These are phyloP conservation scores for Hyles euphorbiae DNA, from an alignment of 1,140 invertebrate genomes.

Conservation along the genomic window DNA sequence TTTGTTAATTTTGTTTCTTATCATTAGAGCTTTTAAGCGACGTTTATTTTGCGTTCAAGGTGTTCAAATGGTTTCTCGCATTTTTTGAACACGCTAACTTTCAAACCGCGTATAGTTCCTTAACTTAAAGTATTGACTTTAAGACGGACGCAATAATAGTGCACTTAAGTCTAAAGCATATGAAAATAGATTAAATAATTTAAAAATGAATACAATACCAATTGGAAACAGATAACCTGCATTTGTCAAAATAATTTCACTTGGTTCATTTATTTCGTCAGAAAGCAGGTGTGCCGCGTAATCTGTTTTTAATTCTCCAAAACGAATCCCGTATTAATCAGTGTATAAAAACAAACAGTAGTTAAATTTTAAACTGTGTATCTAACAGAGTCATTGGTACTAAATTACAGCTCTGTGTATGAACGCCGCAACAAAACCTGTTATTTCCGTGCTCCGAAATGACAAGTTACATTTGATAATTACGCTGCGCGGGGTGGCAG, in stretches of 20 bases:
- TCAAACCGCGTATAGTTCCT: constrained; percentile 9
- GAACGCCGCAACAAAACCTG: constrained; percentile 32
- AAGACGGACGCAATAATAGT: too few relatives aligned
- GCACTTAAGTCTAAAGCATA: too few relatives aligned
- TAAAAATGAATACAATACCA: too few relatives aligned
- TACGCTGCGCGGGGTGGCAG: constrained; percentile 30
- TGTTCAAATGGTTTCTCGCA: constrained; percentile 19
- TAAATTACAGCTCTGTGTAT: constrained; percentile 11
- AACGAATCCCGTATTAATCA: too few relatives aligned
- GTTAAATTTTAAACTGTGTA: neutral
- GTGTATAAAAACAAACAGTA: constrained; percentile 5
- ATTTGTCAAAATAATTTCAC: too few relatives aligned
- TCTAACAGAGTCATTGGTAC: neutral
- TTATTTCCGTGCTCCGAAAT: constrained; percentile 49
- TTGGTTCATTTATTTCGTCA: too few relatives aligned
- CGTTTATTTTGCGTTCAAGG: constrained; percentile 21
- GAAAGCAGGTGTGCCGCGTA: too few relatives aligned
- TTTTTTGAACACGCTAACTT: constrained; percentile 27
- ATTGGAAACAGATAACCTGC: too few relatives aligned
- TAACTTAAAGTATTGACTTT: too few relatives aligned
- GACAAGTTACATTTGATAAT: constrained; percentile 49
- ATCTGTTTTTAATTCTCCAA: too few relatives aligned
- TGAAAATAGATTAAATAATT: too few relatives aligned
- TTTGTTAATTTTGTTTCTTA: constrained; percentile 16
- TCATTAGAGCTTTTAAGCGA: constrained; percentile 15